Conservation (phyloP, 2,888 invertebrate genomes). For the Rhabditoides inermis region DNA sequence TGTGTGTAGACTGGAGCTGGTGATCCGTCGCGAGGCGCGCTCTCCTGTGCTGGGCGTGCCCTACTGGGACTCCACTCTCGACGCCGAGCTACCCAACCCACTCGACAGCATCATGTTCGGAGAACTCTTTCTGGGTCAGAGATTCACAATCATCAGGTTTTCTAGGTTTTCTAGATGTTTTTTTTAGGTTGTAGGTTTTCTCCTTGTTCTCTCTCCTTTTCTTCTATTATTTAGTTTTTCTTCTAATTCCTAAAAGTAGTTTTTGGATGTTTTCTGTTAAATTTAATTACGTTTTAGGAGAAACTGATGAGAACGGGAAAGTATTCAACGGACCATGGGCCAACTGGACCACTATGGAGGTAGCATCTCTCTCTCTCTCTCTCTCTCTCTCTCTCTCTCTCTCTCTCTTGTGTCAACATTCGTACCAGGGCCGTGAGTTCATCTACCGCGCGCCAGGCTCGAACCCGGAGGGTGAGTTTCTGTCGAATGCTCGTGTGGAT, state of each 20-base stretch:
- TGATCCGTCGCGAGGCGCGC: slow-evolving; percentile 25
- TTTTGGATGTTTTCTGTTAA: too few species aligned
- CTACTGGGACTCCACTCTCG: slow-evolving; percentile 54
- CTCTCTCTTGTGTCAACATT: neutral
- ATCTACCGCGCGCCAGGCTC: slow-evolving; percentile 18
- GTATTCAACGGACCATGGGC: slow-evolving; percentile 52
- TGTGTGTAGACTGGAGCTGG: slow-evolving; percentile 32
- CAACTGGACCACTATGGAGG: slow-evolving; percentile 51
- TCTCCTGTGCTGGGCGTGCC: slow-evolving; percentile 51
- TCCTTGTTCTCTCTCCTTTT: too few species aligned
- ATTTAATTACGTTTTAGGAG: too few species aligned
- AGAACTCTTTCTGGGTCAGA: slow-evolving; percentile 51
- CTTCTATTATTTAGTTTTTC: too few species aligned
- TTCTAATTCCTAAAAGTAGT: too few species aligned
- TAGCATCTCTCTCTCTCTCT: slow-evolving; percentile 4
- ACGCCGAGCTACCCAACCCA: slow-evolving; percentile 49
- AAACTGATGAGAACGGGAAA: slow-evolving; percentile 43
- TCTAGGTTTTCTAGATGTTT: too few species aligned
- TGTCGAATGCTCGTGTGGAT: slow-evolving; percentile 38
- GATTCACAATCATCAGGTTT: too few species aligned
- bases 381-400: neutral
- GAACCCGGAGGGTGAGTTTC: slow-evolving; percentile 33
- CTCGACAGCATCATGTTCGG: slow-evolving; percentile 53
- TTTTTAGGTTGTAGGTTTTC: too few species aligned
- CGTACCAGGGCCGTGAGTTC: slow-evolving; percentile 13